Evolutionary conservation across 2,888 invertebrate genomes (phyloP).

Genomic region (Dasysyrphus tricinctus): DNA sequence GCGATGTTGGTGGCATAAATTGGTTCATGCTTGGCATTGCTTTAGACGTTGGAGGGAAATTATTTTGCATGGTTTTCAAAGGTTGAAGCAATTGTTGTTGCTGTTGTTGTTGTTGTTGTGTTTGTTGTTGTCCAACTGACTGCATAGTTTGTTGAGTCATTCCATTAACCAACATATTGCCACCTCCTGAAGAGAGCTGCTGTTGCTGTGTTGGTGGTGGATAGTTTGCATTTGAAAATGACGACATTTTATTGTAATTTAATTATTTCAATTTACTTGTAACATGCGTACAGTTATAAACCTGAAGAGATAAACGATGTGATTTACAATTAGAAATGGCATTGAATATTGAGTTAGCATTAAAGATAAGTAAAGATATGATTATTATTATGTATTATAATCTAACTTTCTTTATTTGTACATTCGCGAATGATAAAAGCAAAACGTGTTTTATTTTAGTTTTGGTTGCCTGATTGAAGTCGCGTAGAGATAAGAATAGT

Average conservation of each 20-base stretch:
- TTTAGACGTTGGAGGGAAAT: constrained; percentile 76
- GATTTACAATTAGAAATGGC: constrained; percentile 38
- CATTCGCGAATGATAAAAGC: not conserved
- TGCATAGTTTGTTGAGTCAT: constrained; percentile 74
- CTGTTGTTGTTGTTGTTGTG: constrained; percentile 51
- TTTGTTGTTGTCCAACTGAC: constrained; percentile 52
- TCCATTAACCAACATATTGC: constrained; percentile 78
- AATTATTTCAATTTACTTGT: constrained; percentile 60
- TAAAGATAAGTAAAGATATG: constrained; percentile 21
- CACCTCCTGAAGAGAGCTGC: constrained; percentile 68
- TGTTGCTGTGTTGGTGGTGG: constrained; percentile 73
- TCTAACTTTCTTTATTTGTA: not conserved
- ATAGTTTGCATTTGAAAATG: constrained; percentile 77
- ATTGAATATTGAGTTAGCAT: constrained; percentile 20
- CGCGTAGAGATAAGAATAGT: constrained; percentile 20
- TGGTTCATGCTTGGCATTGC: constrained; percentile 75
- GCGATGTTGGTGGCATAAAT: constrained; percentile 77
- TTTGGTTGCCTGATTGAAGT: not conserved
- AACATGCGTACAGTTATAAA: constrained; percentile 55
- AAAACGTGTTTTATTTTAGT: not conserved
- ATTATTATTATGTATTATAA: not conserved
- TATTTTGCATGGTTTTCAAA: constrained; percentile 76
- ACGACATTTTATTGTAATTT: constrained; percentile 76
- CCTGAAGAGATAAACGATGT: constrained; percentile 19
- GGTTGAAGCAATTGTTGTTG: constrained; percentile 70